Conservation (phyloP, 1,140 invertebrate species). For the Acromyrmex echinatior region DNA sequence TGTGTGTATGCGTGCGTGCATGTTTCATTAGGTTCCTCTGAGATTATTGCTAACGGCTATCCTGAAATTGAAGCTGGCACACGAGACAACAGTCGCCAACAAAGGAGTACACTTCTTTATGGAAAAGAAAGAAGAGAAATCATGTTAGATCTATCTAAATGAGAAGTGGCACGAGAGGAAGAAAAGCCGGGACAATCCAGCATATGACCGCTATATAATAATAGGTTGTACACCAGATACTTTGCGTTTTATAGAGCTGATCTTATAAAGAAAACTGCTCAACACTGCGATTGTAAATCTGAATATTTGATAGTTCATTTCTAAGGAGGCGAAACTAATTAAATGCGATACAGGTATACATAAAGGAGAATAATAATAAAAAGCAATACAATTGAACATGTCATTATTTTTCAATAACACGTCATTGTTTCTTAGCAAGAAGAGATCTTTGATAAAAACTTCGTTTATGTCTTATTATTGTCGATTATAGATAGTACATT, state of each 20-base stretch:
- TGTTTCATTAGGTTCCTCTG: not conserved
- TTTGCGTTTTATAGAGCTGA: constrained; percentile 71
- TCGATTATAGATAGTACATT: not conserved
- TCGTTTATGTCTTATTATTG: constrained; percentile 1
- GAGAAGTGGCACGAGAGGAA: not conserved
- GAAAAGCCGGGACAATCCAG: constrained; percentile 10
- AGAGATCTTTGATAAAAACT: not conserved
- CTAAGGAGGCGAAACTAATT: constrained; percentile 56
- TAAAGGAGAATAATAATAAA: constrained; percentile 65
- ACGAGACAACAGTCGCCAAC: not conserved
- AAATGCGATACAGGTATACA: constrained; percentile 55
- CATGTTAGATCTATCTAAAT: not conserved
- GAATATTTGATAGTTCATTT: constrained; percentile 68
- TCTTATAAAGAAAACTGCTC: constrained; percentile 57
- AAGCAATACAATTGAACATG: constrained; percentile 49
- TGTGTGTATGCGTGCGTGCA: no score
- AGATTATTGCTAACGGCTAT: constrained; percentile 56
- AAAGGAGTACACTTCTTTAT: constrained; percentile 1
- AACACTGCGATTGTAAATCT: constrained; percentile 72
- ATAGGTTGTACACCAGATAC: constrained; percentile 54
- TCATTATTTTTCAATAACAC: constrained; percentile 41
- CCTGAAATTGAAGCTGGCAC: constrained; percentile 29
- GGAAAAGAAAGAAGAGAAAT: not conserved
- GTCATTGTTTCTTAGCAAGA: not conserved
- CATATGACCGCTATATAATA: constrained; percentile 59